Evolutionary conservation across 2,113 vertebrate species (phyloP).

Genomic region (Macquaria ambigua): DNA sequence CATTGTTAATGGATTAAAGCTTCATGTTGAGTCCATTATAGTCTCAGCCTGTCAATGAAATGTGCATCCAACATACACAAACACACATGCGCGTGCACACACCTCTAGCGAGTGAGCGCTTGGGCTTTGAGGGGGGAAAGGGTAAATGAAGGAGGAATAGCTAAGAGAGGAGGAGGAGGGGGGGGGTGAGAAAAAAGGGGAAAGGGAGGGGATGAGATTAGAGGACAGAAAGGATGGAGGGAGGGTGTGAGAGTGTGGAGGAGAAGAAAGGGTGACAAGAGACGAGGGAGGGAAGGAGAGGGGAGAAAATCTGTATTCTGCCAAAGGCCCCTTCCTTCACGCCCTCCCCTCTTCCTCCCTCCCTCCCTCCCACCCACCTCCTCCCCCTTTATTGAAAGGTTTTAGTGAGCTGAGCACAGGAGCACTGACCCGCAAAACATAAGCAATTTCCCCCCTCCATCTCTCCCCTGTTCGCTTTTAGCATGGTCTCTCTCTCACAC

Average conservation of each 20-base stretch:
- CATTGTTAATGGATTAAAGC: constrained; percentile 84
- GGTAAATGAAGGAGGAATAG: constrained; percentile 80
- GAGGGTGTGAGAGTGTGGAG: constrained; percentile 68
- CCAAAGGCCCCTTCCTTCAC: constrained; percentile 68
- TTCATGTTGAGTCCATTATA: constrained; percentile 85
- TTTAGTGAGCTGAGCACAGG: constrained; percentile 77
- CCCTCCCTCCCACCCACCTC: constrained; percentile 5
- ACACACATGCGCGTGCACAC: constrained; percentile 73
- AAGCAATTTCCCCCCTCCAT: constrained; percentile 62
- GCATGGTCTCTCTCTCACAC: constrained; percentile 40
- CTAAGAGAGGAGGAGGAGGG: constrained; percentile 33
- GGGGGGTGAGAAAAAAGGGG: constrained; percentile 48
- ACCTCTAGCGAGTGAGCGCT: constrained; percentile 37
- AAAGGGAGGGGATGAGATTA: constrained; percentile 67
- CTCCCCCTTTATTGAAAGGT: constrained; percentile 75
- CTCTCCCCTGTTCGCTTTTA: constrained; percentile 54
- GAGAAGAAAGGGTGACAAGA: constrained; percentile 75
- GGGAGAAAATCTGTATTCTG: constrained; percentile 65
- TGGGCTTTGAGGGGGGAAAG: constrained; percentile 61
- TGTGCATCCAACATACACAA: constrained; percentile 83
- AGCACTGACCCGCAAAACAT: constrained; percentile 82
- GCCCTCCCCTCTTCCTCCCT: constrained; percentile 25
- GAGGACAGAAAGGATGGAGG: constrained; percentile 69
- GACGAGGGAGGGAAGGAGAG: constrained; percentile 36
- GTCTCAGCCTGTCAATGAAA: constrained; percentile 84